These are phyloP conservation scores for Chelonia mydas DNA, from an alignment of 2,797 vertebrate species.

Conservation along the genomic window DNA sequence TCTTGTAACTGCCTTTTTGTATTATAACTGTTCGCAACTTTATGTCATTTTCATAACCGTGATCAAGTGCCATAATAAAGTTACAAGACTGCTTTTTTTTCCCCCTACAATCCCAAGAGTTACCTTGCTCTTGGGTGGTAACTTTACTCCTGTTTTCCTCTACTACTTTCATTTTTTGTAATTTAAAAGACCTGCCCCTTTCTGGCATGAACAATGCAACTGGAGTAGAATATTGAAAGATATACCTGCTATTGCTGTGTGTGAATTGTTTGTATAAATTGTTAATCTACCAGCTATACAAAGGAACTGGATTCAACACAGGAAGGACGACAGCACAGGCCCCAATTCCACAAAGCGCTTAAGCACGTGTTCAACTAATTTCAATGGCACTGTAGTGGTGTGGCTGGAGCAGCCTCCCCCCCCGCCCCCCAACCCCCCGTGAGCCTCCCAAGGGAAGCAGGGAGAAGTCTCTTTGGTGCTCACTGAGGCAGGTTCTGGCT, in stretches of 20 bases:
- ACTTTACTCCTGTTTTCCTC: neutral
- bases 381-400: no score
- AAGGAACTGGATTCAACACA: fast-evolving
- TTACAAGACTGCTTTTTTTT: conserved; percentile 46
- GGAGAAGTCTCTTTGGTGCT: neutral
- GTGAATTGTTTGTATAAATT: neutral
- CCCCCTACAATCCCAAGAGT: neutral
- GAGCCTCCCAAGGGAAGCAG: neutral
- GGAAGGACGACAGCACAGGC: neutral
- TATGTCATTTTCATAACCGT: conserved; percentile 67
- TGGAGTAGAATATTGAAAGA: neutral
- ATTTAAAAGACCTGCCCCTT: fast-evolving
- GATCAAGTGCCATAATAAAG: conserved; percentile 69
- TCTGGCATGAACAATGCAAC: neutral
- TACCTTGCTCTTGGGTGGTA: neutral
- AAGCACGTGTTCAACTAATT: fast-evolving
- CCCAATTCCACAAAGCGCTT: fast-evolving
- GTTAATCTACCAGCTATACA: neutral
- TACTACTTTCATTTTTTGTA: neutral
- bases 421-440: no score
- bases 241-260: neutral
- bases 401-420: neutral
- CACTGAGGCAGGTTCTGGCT: neutral
- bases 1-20: conserved; percentile 62
- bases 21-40: conserved; percentile 64